Conservation (phyloP, 2,888 invertebrate species). For the Coenonympha glycerion region DNA sequence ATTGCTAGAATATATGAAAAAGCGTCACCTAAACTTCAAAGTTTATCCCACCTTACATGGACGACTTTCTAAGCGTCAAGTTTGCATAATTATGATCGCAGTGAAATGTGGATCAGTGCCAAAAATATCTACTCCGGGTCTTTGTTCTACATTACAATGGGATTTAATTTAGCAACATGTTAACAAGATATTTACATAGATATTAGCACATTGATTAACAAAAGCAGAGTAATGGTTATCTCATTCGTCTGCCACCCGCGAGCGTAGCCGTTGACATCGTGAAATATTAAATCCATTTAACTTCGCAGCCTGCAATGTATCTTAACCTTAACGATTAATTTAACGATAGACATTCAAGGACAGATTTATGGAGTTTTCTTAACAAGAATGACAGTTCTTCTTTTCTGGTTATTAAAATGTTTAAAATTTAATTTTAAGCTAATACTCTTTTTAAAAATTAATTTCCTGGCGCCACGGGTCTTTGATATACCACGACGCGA, state of each 20-base stretch:
- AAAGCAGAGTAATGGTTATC: slow-evolving; percentile 1
- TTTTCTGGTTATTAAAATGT: too few relatives aligned
- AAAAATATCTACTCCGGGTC: background rate
- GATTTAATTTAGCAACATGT: background rate
- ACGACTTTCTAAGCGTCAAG: background rate
- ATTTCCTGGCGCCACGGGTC: too few relatives aligned
- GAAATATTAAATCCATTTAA: slow-evolving; percentile 4
- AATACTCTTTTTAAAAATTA: too few relatives aligned
- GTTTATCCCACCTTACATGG: background rate
- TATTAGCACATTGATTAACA: slow-evolving; percentile 6
- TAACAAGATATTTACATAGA: background rate
- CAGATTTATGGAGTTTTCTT: background rate
- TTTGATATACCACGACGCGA: too few relatives aligned
- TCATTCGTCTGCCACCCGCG: background rate
- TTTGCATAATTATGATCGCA: too few relatives aligned
- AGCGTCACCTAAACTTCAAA: too few relatives aligned
- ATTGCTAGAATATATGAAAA: too few relatives aligned
- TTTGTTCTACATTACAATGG: slow-evolving; percentile 1
- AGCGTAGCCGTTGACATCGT: background rate
- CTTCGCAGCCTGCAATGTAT: background rate
- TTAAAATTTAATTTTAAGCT: too few relatives aligned
- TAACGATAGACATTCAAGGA: background rate
- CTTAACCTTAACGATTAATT: background rate
- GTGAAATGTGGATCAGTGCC: too few relatives aligned
- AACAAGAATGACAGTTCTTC: background rate